A percentile compares a stretch with the other conserved stretches of the same genome.
phyloP scores from a whole-genome alignment of 1,140 invertebrate species.

The Hydropsyche tenuis region DNA sequence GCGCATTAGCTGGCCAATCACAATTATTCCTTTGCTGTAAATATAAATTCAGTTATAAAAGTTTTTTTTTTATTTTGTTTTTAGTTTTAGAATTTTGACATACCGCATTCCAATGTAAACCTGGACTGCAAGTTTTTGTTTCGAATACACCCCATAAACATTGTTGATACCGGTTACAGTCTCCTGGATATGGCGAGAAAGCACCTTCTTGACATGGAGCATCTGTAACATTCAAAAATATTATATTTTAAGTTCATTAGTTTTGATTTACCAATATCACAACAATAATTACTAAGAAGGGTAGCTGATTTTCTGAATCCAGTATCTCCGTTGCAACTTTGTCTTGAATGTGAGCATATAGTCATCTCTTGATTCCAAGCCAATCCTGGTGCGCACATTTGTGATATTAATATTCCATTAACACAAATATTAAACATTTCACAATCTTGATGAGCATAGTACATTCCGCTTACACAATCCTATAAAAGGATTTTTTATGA shows the following conservation, averaged over 20 bases:
- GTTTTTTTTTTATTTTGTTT: neutral
- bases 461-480: conserved; percentile 64
- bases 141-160: conserved; percentile 81
- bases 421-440: conserved; percentile 74
- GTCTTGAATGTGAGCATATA: conserved; percentile 65
- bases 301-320: conserved; percentile 51
- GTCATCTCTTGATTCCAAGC: conserved; percentile 70
- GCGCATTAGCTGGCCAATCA: conserved; percentile 79
- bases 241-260: neutral
- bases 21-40: conserved; percentile 65
- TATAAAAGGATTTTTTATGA: conserved; percentile 41
- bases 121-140: conserved; percentile 73
- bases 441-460: conserved; percentile 68
- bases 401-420: conserved; percentile 68
- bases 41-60: too few relatives aligned
- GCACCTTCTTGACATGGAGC: conserved; percentile 69
- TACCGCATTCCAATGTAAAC: conserved; percentile 79
- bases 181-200: conserved; percentile 68
- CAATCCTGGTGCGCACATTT: conserved; percentile 73
- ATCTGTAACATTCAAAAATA: conserved; percentile 54
- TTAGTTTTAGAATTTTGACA: conserved; percentile 46
- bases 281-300: conserved; percentile 50
- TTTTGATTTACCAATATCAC: neutral
- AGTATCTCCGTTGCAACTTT: conserved; percentile 43
- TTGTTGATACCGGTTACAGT: conserved; percentile 77